A percentile compares a stretch with the other conserved stretches of the same genome.
These are phyloP conservation scores for Tridacna gigas DNA, from an alignment of 2,888 invertebrate genomes.

Conservation along the genomic window DNA sequence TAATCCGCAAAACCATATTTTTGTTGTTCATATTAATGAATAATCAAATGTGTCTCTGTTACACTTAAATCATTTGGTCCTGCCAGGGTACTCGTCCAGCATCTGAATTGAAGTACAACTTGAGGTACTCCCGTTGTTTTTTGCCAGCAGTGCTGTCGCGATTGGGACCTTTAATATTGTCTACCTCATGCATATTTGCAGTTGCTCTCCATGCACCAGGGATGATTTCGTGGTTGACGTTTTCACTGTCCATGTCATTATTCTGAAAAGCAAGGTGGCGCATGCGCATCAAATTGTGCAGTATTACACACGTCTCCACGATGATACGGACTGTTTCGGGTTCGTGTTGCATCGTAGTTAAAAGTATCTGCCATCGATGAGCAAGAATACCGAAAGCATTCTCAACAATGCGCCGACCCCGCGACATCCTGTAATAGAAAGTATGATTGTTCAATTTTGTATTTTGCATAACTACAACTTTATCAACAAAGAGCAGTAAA, in stretches of 20 bases:
- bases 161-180: slow-evolving; percentile 54
- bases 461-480: slow-evolving; percentile 1
- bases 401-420: not conserved
- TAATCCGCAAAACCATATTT: slow-evolving; percentile 1
- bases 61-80: slow-evolving; percentile 13
- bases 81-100: slow-evolving; percentile 66
- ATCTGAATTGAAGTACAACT: slow-evolving; percentile 61
- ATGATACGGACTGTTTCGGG: not conserved
- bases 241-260: not conserved
- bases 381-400: slow-evolving; percentile 8
- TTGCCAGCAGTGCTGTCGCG: slow-evolving; percentile 57
- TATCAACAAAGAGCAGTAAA: not conserved
- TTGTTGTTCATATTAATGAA: slow-evolving; percentile 1
- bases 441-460: slow-evolving; percentile 6
- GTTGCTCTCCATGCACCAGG: slow-evolving; percentile 35
- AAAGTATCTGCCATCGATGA: not conserved
- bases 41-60: not conserved
- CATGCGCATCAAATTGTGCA: not conserved
- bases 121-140: slow-evolving; percentile 59
- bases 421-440: slow-evolving; percentile 2
- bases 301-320: not conserved
- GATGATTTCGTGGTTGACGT: too few species aligned
- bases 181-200: slow-evolving; percentile 61
- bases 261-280: not conserved
- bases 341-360: not conserved